These are phyloP conservation scores for Masnerella sp. DNA, from an alignment of 2,888 invertebrate species.

Conservation along the genomic window DNA sequence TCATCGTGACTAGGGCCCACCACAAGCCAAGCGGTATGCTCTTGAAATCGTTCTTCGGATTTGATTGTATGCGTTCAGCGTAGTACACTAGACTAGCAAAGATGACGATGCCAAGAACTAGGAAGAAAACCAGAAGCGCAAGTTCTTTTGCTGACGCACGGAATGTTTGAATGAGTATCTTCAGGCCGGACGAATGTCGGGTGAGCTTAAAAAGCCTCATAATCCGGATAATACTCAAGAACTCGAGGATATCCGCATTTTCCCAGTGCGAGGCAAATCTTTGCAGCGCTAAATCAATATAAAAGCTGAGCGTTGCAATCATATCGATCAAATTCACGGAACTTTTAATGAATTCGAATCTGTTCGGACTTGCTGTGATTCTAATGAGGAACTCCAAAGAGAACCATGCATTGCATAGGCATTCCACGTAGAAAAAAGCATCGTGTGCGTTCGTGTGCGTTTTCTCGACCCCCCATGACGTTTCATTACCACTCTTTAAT, in stretches of 20 bases:
- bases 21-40: slow-evolving; percentile 98
- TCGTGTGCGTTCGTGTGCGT: slow-evolving; percentile 96
- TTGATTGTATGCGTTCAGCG: slow-evolving; percentile 96
- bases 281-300: slow-evolving; percentile 94
- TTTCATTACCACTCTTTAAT: slow-evolving; percentile 20
- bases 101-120: slow-evolving; percentile 95
- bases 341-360: slow-evolving; percentile 95
- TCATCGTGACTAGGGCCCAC: slow-evolving; percentile 99
- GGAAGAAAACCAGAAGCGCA: slow-evolving; percentile 97
- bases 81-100: slow-evolving; percentile 99
- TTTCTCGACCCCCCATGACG: slow-evolving; percentile 89
- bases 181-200: slow-evolving; percentile 97
- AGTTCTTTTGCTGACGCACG: slow-evolving; percentile 98
- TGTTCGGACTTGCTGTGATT: slow-evolving; percentile 95
- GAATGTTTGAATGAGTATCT: slow-evolving; percentile 98
- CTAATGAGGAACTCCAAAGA: slow-evolving; percentile 96
- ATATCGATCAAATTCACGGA: slow-evolving; percentile 99
- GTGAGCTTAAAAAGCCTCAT: slow-evolving; percentile 98
- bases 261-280: slow-evolving; percentile 94
- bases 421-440: slow-evolving; percentile 99
- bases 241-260: slow-evolving; percentile 97
- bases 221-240: slow-evolving; percentile 98
- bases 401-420: slow-evolving; percentile 99
- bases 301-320: slow-evolving; percentile 98
- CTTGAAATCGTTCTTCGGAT: slow-evolving; percentile 98